phyloP scores from a whole-genome alignment of 2,888 invertebrate genomes.

The Eugnorisma glareosa region DNA sequence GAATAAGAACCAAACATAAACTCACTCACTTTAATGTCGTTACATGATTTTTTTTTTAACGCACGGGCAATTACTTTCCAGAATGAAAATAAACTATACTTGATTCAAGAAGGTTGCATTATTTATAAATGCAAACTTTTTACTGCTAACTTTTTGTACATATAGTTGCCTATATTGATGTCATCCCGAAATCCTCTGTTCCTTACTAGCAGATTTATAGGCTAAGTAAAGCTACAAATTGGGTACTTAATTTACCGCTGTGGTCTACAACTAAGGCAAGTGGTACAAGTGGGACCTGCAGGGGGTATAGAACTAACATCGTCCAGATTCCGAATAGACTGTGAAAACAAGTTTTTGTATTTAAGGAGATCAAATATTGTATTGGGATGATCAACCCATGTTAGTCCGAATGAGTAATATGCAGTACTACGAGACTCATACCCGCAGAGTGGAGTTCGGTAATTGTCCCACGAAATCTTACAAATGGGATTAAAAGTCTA shows the following conservation, averaged over 20 bases:
- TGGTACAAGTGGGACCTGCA: not conserved
- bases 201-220: not conserved
- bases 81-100: too few relatives aligned
- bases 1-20: not conserved
- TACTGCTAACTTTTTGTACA: not conserved
- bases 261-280: not conserved
- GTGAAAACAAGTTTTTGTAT: not conserved
- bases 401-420: too few relatives aligned
- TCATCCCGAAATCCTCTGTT: not conserved
- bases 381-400: too few relatives aligned
- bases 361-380: not conserved
- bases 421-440: not conserved
- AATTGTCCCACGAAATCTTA: not conserved
- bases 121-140: not conserved
- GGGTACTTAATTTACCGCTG: not conserved
- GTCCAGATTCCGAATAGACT: not conserved
- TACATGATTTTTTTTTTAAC: too few relatives aligned
- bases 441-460: not conserved
- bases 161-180: not conserved
- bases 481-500: not conserved
- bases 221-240: too few relatives aligned
- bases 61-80: too few relatives aligned
- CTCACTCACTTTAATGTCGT: too few relatives aligned
- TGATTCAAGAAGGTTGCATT: not conserved
- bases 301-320: not conserved